Conservation (phyloP, 2,113 vertebrate genomes). For the Phoenicopterus ruber region DNA sequence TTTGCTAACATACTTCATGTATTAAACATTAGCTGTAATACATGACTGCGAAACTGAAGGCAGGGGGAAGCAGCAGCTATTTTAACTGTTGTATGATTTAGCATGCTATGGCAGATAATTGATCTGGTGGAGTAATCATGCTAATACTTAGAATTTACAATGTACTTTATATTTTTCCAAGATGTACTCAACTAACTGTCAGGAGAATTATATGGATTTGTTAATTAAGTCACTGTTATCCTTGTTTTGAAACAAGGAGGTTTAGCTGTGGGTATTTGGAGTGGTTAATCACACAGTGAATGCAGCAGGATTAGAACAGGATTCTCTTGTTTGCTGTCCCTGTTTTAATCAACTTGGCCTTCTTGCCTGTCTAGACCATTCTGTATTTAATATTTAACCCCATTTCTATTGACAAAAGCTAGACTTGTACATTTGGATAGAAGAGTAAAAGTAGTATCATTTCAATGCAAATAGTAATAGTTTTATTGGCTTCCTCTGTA, state of each 20-base stretch:
- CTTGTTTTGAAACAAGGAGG: background rate
- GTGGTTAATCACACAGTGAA: background rate
- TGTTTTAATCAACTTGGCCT: background rate
- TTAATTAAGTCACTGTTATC: background rate
- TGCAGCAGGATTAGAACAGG: constrained; percentile 6
- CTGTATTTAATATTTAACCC: background rate
- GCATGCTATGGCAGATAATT: background rate
- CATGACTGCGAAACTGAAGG: background rate
- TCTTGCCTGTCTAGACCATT: background rate
- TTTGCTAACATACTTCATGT: background rate
- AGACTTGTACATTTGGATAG: background rate
- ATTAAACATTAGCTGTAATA: background rate
- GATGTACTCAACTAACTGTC: background rate
- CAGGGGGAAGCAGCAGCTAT: background rate
- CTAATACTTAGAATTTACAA: background rate
- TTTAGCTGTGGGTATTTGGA: background rate
- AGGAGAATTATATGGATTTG: background rate
- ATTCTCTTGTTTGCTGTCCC: background rate
- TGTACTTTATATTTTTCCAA: background rate
- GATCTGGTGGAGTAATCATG: background rate
- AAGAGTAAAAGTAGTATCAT: background rate
- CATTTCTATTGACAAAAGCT: background rate
- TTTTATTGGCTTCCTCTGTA: background rate
- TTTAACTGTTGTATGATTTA: background rate
- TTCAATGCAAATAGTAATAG: background rate